Evolutionary conservation across 1,140 invertebrate species (phyloP).

Genomic region (Panagrolaimus sp.): DNA sequence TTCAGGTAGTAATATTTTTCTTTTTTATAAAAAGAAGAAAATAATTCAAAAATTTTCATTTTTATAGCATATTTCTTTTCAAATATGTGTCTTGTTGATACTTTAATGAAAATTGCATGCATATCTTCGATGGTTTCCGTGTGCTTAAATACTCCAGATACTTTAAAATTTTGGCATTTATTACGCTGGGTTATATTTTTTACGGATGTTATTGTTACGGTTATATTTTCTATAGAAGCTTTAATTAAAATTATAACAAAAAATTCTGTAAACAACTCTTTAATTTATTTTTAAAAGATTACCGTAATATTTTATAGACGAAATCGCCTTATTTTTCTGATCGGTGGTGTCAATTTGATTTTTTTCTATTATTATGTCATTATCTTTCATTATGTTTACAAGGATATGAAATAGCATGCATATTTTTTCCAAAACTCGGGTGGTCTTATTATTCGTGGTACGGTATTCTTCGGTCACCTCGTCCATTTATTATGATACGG

Average conservation of each 20-base stretch:
- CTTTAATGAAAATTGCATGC: slow-evolving; percentile 36
- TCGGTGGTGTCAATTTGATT: slow-evolving; percentile 98
- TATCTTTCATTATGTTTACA: slow-evolving; percentile 94
- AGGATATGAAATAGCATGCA: slow-evolving; percentile 59
- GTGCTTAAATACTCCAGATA: slow-evolving; percentile 54
- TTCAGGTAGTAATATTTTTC: slow-evolving; percentile 20
- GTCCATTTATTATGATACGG: slow-evolving; percentile 93
- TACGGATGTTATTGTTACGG: slow-evolving; percentile 43
- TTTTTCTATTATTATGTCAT: slow-evolving; percentile 88
- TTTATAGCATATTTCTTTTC: slow-evolving; percentile 18
- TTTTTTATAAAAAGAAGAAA: background rate
- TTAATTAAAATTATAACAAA: slow-evolving; percentile 37
- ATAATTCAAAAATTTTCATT: slow-evolving; percentile 23
- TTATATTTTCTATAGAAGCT: slow-evolving; percentile 45
- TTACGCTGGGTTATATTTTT: slow-evolving; percentile 42
- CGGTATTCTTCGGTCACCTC: slow-evolving; percentile 81
- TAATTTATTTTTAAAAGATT: too few relatives aligned
- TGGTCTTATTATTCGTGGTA: slow-evolving; percentile 63
- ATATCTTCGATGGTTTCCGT: slow-evolving; percentile 50
- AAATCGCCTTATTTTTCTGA: slow-evolving; percentile 58
- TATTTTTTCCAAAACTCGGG: slow-evolving; percentile 24
- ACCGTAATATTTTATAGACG: background rate
- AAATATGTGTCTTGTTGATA: slow-evolving; percentile 35
- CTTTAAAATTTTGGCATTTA: slow-evolving; percentile 37
- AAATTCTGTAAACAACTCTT: background rate